phyloP scores from a whole-genome alignment of 2,797 vertebrate species.

The Alfaro cultratus region DNA sequence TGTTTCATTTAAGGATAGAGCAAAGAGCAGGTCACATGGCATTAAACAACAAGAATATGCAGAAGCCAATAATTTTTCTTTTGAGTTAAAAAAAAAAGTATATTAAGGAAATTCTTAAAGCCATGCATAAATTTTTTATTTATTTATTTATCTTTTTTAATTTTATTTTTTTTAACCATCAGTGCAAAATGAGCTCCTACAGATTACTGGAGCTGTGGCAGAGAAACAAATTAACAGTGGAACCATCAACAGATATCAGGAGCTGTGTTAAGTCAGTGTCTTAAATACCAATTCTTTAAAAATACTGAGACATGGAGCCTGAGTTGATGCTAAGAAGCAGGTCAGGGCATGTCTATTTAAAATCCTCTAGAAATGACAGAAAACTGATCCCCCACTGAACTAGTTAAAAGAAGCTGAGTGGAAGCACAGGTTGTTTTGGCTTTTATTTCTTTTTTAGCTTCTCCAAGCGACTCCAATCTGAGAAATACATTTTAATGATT shows the following conservation, averaged over 20 bases:
- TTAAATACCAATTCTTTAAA: neutral
- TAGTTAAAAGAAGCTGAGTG: neutral
- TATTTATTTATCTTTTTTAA: neutral
- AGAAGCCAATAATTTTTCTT: neutral
- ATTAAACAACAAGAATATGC: neutral
- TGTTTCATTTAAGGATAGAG: neutral
- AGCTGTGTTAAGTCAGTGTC: neutral
- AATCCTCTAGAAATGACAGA: neutral
- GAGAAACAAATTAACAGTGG: neutral
- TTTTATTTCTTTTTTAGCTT: neutral
- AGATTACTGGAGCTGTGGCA: neutral
- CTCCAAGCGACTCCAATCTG: neutral
- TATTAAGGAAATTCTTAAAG: neutral
- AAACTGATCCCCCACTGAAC: neutral
- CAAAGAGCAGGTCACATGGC: neutral
- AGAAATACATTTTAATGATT: slow-evolving; percentile 24
- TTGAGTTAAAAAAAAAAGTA: neutral
- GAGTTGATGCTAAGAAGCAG: neutral
- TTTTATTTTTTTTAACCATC: neutral
- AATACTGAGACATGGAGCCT: neutral
- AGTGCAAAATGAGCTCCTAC: neutral
- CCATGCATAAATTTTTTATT: neutral
- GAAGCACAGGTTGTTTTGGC: neutral
- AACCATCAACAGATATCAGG: neutral
- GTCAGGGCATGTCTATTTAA: neutral